Base-by-base conservation (phyloP, 2,113 vertebrate genomes). In the Zosterops pallidus region DNA sequence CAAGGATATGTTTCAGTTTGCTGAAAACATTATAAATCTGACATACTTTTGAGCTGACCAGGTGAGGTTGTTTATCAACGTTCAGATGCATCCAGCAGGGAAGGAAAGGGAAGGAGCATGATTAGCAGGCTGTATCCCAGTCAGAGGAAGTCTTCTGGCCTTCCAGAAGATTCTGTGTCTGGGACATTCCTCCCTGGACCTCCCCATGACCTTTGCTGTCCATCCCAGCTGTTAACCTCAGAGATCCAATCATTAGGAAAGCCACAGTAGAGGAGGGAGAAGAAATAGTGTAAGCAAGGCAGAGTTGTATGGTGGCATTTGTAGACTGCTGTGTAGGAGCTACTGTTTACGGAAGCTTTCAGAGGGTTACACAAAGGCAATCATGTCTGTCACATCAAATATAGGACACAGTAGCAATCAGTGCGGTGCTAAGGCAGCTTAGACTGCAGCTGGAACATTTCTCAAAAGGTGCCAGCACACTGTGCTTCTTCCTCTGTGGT, bases 61-160 rank as follows among this genome's bases (percentile, higher is more conserved):
- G 6, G 12, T 64, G 29, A 68, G 11, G 12, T 33, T 84, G 20
- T 53, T 84, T 67, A 46, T 25, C 0, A 0, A 12, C 26, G 5
- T 28, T 86, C 20, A 62, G 35, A 69, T 1, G 2, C 42, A 77
- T 26, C 14, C 0, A 0, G 9, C 0, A 0, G 26, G 56, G 25
- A 74, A 44, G 11, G 33, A 26, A 77, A 92, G 60, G 33, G 31
- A 77, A 92, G 60, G 17, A 95, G 15, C 0, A 0, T 10, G 33
- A 41, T 70, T 84, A 53, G 47, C 25, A 65, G 39, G 4, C 25
- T 75, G 9, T 56, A 12, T 12, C 33, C 55, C 14, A 29, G 55
- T 62, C 0, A 0, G 17, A 80, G 39, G 15, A 70, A 14, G 20
- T 47, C 57, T 80, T 7, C 50, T 69, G 41, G 20, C 9, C 37